Percentiles rank a stretch among this genome's conserved stretches.
Evolutionary conservation across 2,888 invertebrate genomes (phyloP).

Genomic region (Nephrotoma appendiculata): DNA sequence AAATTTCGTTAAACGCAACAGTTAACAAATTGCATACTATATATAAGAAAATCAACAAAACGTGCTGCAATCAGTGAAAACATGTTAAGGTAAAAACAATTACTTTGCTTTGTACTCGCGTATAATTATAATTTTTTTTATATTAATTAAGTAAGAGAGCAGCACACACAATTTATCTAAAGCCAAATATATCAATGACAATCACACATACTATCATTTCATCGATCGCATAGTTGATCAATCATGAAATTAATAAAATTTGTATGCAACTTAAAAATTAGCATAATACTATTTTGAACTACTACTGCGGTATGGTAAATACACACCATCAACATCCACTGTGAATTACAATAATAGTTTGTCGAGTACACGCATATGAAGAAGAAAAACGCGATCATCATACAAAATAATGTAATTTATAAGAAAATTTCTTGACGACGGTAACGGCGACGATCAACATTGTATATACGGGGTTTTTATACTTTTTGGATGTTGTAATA

Average conservation of each 20-base stretch:
- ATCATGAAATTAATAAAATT: background rate
- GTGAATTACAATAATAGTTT: background rate
- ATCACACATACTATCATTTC: background rate
- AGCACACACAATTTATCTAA: background rate
- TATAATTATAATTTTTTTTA: background rate
- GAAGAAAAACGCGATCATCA: background rate
- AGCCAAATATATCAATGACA: background rate
- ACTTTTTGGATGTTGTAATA: background rate
- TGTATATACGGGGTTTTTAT: background rate
- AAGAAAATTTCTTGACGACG: background rate
- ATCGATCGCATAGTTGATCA: background rate
- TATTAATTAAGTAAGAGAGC: background rate
- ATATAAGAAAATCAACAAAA: background rate
- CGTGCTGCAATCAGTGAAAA: background rate
- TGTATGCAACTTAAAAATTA: background rate
- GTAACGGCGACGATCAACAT: too few relatives aligned
- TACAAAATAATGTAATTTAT: background rate
- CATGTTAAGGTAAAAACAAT: background rate
- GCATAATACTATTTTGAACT: background rate
- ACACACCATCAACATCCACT: background rate
- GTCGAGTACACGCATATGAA: background rate
- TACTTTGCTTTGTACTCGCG: too few relatives aligned
- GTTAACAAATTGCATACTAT: background rate
- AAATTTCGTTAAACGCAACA: background rate
- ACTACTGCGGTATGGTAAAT: too few relatives aligned